Conservation (phyloP, 2,797 vertebrate species). For the Mormyrus proboscirostris region DNA sequence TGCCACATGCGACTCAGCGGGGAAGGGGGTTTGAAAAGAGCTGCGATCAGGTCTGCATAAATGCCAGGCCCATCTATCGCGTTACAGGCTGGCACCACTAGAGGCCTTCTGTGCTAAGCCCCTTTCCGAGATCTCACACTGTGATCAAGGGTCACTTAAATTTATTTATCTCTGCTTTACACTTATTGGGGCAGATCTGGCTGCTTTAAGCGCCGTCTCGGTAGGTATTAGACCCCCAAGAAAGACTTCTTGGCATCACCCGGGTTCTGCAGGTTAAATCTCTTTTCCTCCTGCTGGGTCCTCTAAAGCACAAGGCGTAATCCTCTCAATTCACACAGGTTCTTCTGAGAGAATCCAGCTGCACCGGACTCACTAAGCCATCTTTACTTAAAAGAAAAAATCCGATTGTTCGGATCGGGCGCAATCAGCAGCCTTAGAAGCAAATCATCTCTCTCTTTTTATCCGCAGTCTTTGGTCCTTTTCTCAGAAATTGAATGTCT, state of each 20-base stretch:
- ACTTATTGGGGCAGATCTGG: constrained; percentile 17
- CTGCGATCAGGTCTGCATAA: not conserved
- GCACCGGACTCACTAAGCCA: constrained; percentile 24
- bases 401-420: constrained; percentile 26
- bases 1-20: not conserved
- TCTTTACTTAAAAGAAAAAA: constrained; percentile 39
- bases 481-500: constrained; percentile 13
- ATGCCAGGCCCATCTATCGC: not conserved
- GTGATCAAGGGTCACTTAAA: constrained; percentile 22
- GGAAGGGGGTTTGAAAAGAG: not conserved
- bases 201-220: constrained; percentile 9
- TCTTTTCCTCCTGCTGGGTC: constrained; percentile 23
- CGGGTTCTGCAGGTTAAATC: constrained; percentile 45
- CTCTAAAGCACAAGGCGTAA: constrained; percentile 43
- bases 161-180: constrained; percentile 22
- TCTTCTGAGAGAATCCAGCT: constrained; percentile 36
- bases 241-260: constrained; percentile 40
- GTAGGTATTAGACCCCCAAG: not conserved
- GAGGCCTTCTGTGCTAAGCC: constrained; percentile 8
- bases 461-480: not conserved
- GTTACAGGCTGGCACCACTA: not conserved
- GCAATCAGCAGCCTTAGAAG: constrained; percentile 17
- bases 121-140: constrained; percentile 3
- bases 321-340: constrained; percentile 38
- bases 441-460: constrained; percentile 22